phyloP scores from a whole-genome alignment of 2,888 invertebrate species.

The Phalera bucephala region DNA sequence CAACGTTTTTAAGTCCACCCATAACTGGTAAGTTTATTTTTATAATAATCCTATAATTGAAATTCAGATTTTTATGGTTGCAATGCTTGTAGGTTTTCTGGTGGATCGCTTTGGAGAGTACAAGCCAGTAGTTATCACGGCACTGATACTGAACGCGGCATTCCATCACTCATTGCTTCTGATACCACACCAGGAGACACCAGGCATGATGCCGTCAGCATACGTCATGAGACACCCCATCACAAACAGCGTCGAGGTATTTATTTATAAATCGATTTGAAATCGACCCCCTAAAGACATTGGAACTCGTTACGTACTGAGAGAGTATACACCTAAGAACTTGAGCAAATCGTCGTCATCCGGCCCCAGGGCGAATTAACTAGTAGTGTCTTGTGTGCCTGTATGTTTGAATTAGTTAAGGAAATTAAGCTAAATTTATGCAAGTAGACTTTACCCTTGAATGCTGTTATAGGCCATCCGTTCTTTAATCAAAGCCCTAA shows the following conservation, averaged over 20 bases:
- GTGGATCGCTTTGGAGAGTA: slow-evolving; percentile 95
- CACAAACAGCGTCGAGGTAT: slow-evolving; percentile 87
- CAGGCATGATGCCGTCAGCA: slow-evolving; percentile 88
- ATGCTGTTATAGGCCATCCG: slow-evolving; percentile 24
- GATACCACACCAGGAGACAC: slow-evolving; percentile 91
- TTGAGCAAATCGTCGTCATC: slow-evolving; percentile 80
- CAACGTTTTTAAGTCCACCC: slow-evolving; percentile 93
- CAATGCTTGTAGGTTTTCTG: slow-evolving; percentile 84
- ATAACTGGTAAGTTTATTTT: slow-evolving; percentile 85
- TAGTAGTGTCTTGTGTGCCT: slow-evolving; percentile 64
- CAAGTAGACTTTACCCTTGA: slow-evolving; percentile 44
- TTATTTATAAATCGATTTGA: slow-evolving; percentile 39
- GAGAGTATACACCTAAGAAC: slow-evolving; percentile 72
- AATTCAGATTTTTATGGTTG: no score
- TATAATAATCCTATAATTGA: slow-evolving; percentile 2
- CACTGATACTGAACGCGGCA: slow-evolving; percentile 89
- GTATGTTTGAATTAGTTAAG: slow-evolving; percentile 69
- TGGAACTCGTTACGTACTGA: slow-evolving; percentile 53
- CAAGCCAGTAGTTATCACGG: slow-evolving; percentile 91
- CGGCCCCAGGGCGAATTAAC: slow-evolving; percentile 75
- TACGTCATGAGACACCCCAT: slow-evolving; percentile 90
- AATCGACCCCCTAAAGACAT: slow-evolving; percentile 49
- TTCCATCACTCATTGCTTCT: slow-evolving; percentile 91
- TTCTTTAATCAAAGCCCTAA: slow-evolving; percentile 7
- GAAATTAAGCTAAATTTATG: slow-evolving; percentile 72